phyloP scores from a whole-genome alignment of 2,113 vertebrate genomes.

The Dromaius novaehollandiae region DNA sequence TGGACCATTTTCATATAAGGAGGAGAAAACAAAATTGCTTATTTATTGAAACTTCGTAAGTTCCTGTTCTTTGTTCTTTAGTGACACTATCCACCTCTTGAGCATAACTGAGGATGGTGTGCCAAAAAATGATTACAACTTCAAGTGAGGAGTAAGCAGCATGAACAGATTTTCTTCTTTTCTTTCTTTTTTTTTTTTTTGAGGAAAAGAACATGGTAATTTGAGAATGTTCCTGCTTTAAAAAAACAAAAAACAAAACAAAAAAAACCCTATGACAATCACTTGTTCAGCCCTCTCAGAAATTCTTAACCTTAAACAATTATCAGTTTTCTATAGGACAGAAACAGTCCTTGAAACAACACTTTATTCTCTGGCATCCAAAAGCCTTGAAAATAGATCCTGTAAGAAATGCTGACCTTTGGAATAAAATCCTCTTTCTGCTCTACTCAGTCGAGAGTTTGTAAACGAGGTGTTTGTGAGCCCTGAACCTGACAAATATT shows the following conservation, averaged over 20 bases:
- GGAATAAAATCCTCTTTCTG: not conserved
- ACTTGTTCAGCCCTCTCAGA: not conserved
- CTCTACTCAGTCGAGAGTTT: not conserved
- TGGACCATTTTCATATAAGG: too few species aligned
- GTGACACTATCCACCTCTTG: not conserved
- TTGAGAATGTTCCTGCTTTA: not conserved
- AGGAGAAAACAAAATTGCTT: not conserved
- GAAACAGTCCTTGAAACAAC: not conserved
- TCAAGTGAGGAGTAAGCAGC: not conserved
- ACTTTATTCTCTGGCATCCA: not conserved
- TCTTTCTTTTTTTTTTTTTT: too few species aligned
- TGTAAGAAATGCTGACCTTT: not conserved
- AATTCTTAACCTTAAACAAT: not conserved
- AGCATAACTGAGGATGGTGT: not conserved
- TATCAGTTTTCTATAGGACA: not conserved
- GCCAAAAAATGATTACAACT: not conserved
- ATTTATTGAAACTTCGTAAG: not conserved
- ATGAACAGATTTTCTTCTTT: not conserved
- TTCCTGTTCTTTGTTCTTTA: not conserved
- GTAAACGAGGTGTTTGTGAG: not conserved
- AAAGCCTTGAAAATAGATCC: not conserved
- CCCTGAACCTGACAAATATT: not conserved
- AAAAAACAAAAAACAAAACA: too few species aligned
- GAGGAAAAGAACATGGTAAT: not conserved
- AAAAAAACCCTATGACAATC: too few species aligned